Percentiles rank a stretch among this genome's conserved stretches.
Conservation (phyloP, 2,113 vertebrate genomes). For the Notothenia rossii region DNA sequence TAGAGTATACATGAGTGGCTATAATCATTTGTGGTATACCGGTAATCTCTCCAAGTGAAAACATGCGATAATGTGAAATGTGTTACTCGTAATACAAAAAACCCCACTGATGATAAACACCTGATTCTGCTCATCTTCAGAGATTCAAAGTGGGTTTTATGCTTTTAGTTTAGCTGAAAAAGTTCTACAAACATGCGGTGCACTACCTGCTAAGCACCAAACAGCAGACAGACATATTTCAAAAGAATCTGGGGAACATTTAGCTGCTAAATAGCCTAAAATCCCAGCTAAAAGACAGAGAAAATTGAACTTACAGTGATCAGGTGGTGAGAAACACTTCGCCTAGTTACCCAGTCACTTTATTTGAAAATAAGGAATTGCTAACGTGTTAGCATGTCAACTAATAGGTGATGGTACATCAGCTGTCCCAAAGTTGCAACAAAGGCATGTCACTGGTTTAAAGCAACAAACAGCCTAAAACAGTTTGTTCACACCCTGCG, state of each 20-base stretch:
- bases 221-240: not conserved
- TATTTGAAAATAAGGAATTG: not conserved
- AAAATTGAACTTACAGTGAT: not conserved
- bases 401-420: not conserved
- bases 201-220: not conserved
- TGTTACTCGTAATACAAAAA: not conserved
- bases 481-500: slow-evolving; percentile 2
- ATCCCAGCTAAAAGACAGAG: not conserved
- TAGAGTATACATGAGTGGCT: no score
- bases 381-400: not conserved
- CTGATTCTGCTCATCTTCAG: no score
- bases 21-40: not conserved
- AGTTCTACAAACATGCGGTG: not conserved
- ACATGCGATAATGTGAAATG: not conserved
- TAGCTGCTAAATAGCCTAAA: not conserved
- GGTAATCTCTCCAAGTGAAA: not conserved
- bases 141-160: no score
- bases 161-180: no score
- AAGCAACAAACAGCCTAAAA: not conserved
- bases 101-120: no score
- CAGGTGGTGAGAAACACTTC: not conserved
- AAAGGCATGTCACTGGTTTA: no score
- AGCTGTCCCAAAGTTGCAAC: not conserved
- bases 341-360: no score
- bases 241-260: not conserved